These are phyloP conservation scores for Caenorhabditis sp. DNA, from an alignment of 2,888 invertebrate genomes.

Conservation along the genomic window DNA sequence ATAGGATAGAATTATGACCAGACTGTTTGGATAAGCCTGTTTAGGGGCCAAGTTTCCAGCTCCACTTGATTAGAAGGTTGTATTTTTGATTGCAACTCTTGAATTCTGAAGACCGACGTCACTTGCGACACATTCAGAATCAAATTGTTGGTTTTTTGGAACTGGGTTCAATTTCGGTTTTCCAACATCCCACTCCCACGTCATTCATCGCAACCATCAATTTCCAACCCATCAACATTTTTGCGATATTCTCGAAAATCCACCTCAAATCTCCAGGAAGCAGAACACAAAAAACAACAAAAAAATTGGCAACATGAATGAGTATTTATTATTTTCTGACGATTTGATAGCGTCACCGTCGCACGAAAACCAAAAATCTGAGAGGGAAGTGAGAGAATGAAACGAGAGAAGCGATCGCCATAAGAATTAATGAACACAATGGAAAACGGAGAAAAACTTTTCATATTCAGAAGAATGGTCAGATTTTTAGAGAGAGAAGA, in stretches of 20 bases:
- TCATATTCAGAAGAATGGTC: constrained; percentile 15
- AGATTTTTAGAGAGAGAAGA: constrained; percentile 2
- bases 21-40: too few relatives aligned
- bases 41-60: too few relatives aligned
- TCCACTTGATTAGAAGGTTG: too few relatives aligned
- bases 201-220: constrained; percentile 10
- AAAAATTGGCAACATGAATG: constrained; percentile 36
- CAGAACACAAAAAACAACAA: constrained; percentile 5
- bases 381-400: not conserved
- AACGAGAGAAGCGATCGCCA: constrained; percentile 10
- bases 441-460: constrained; percentile 7
- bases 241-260: not conserved
- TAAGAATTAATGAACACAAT: constrained; percentile 7
- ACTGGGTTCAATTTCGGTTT: not conserved
- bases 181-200: not conserved
- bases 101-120: not conserved
- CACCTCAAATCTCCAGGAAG: not conserved
- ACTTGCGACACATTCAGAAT: not conserved
- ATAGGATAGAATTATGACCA: too few relatives aligned
- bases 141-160: not conserved
- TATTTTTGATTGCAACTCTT: too few relatives aligned
- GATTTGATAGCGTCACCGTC: constrained; percentile 21
- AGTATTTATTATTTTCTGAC: constrained; percentile 22
- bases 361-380: constrained; percentile 18
- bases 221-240: not conserved